Base-by-base conservation (phyloP, 1,140 invertebrate species). In the Patella vulgata region DNA sequence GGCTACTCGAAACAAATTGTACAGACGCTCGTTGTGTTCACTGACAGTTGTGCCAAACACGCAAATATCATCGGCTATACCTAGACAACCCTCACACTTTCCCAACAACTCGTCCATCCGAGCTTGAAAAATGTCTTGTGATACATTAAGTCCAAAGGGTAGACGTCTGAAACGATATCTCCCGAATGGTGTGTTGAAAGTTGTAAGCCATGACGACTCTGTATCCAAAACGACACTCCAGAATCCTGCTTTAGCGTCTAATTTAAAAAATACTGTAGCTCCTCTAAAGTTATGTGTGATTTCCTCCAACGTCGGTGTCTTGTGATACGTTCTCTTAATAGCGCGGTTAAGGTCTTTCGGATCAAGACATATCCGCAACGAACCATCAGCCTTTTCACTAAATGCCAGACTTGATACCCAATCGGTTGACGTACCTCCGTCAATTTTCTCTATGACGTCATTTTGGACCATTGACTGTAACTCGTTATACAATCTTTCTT, bases 181-280 rank as follows among this genome's bases (percentile, higher is more conserved):
- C n/a, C 78, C 84, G 77, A 83, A 86, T 14, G 82, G 84, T 0
- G 75, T 78, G 30, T 83, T 80, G 69, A 88, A 87, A 28, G 86
- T 87, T 19, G 76, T 81, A 5, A 86, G 63, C 54, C 52, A 77
- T 63, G 40, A 68, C 70, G 63, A 70, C 3, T 46, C 23, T 11
- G 56, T 25, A 27, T 64, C 61, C 31, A 68, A 31, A 23, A 51
- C 52, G 27, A 71, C 62, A 2, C 40, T 28, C 54, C 57, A 63
- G 17, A 54, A 46, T 55, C 42, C 40, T 31, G 17, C 40, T 48
- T 23, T 58, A 6, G 36, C 21, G 39, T 55, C 52, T n/a, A 55
- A n/a, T 17, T 39, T 55, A 17, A 31, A 55, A 27, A 39, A 55
- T 4, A 39, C 30, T 39, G 11, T 42, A 19, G 36, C 4, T 6